Evolutionary conservation across 2,888 invertebrate genomes (phyloP).

Genomic region (Poecilus cupreus): DNA sequence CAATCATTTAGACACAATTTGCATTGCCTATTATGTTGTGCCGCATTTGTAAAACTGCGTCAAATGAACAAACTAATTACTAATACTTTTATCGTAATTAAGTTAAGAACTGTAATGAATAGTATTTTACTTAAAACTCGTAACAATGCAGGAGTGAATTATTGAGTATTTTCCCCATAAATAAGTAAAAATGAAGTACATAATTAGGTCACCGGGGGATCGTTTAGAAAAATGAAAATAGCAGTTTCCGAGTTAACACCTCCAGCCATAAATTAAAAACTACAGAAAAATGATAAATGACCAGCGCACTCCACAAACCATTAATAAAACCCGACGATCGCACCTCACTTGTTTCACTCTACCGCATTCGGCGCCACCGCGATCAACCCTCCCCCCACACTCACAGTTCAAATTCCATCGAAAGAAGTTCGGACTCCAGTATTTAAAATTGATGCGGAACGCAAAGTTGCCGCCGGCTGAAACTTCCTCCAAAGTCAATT

Average conservation of each 20-base stretch:
- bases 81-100: too few relatives aligned
- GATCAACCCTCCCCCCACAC: background rate
- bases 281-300: conserved; percentile 33
- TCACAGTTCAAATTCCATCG: background rate
- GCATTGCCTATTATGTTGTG: too few relatives aligned
- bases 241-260: conserved; percentile 22
- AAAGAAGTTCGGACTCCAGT: background rate
- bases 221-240: background rate
- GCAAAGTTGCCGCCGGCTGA: conserved; percentile 1
- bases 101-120: too few relatives aligned
- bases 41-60: too few relatives aligned
- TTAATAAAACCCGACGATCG: background rate
- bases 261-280: conserved; percentile 23
- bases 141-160: too few relatives aligned
- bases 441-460: conserved; percentile 21
- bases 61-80: too few relatives aligned
- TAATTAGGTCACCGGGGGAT: conserved; percentile 19
- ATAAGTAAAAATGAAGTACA: conserved; percentile 9
- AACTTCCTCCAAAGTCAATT: conserved; percentile 26
- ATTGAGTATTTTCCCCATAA: background rate
- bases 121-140: too few relatives aligned
- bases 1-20: too few relatives aligned
- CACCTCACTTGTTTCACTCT: background rate
- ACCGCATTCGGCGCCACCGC: background rate
- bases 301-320: background rate